A percentile compares a stretch with the other conserved stretches of the same genome.
These are phyloP conservation scores for Drosophila navojoa DNA, from an alignment of 1,140 invertebrate species.

Conservation along the genomic window DNA sequence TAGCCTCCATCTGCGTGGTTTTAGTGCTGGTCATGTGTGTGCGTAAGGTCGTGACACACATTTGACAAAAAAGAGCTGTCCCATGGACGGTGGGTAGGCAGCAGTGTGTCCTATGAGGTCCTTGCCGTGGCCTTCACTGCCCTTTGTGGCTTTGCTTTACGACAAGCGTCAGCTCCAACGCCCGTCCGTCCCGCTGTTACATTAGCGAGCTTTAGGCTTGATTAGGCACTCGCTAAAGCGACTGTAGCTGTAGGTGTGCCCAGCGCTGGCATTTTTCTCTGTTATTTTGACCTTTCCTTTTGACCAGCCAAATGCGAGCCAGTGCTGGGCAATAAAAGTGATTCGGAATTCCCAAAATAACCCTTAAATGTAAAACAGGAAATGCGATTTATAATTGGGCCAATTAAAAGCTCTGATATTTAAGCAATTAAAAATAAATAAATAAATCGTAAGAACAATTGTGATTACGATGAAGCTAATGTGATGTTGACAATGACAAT, in stretches of 20 bases:
- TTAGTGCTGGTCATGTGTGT: constrained; percentile 31
- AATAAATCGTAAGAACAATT: no score
- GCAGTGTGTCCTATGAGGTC: constrained; percentile 14
- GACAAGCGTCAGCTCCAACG: background rate
- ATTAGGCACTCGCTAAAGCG: constrained; percentile 26
- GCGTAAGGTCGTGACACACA: constrained; percentile 50
- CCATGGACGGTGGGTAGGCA: background rate
- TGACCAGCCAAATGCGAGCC: background rate
- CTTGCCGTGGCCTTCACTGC: constrained; percentile 17
- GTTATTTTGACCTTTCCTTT: background rate
- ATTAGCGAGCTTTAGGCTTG: constrained; percentile 17
- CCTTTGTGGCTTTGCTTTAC: constrained; percentile 29
- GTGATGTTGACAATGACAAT: no score
- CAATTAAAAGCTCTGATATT: no score
- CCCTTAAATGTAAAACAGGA: constrained; percentile 16
- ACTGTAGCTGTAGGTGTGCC: background rate
- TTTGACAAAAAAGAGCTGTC: constrained; percentile 31
- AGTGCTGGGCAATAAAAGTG: constrained; percentile 18
- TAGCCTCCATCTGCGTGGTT: constrained; percentile 14
- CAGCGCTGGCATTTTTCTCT: constrained; percentile 19
- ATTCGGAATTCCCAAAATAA: constrained; percentile 13
- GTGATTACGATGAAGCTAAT: no score
- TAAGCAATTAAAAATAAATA: no score
- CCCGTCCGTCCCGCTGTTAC: constrained; percentile 3
- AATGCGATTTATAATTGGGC: constrained; percentile 6